These are phyloP conservation scores for Coregonus sp. DNA, from an alignment of 2,797 vertebrate species.

Conservation along the genomic window DNA sequence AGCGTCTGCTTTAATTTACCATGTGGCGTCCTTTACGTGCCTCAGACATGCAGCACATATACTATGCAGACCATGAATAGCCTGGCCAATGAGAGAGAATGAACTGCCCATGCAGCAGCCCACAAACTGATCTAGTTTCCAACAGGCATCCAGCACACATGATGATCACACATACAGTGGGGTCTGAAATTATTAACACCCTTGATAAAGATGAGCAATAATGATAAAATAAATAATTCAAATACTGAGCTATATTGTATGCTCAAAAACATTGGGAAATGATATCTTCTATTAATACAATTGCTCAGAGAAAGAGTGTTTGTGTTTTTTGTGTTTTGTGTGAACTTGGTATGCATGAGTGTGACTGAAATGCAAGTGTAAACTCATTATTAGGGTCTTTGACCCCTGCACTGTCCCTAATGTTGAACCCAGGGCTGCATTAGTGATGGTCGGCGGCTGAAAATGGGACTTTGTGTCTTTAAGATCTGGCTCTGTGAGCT, in stretches of 20 bases:
- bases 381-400: constrained; percentile 35
- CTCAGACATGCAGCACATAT: constrained; percentile 17
- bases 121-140: background rate
- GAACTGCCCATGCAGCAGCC: background rate
- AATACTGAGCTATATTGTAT: too few species aligned
- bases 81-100: constrained; percentile 18
- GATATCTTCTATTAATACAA: too few species aligned
- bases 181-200: background rate
- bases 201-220: too few species aligned
- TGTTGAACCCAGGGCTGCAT: constrained; percentile 53
- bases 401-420: constrained; percentile 39
- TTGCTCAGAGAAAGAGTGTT: background rate
- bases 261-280: too few species aligned
- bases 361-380: background rate
- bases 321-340: background rate
- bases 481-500: constrained; percentile 74
- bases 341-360: too few species aligned
- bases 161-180: background rate
- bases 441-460: constrained; percentile 76
- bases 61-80: constrained; percentile 20
- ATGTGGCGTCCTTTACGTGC: constrained; percentile 11
- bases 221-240: too few species aligned
- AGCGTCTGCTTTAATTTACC: constrained; percentile 7
- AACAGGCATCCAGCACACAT: background rate
- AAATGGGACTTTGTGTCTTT: constrained; percentile 83